A percentile compares a stretch with the other conserved stretches of the same genome.
These are phyloP conservation scores for Colinus virginianus DNA, from an alignment of 2,113 vertebrate species.

Conservation along the genomic window DNA sequence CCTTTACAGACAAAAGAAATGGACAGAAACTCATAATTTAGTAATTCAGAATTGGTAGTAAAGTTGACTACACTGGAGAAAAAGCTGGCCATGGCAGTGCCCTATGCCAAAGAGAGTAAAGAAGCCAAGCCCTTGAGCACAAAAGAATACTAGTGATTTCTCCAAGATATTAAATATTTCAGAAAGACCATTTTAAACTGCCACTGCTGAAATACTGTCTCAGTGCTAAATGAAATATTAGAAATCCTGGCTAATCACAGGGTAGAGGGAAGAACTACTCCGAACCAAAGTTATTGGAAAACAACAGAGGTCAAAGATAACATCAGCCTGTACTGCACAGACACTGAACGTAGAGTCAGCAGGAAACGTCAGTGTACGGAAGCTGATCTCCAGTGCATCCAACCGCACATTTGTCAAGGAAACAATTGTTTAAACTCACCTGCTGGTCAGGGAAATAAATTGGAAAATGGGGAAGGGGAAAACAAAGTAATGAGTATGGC, in stretches of 20 bases:
- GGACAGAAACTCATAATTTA: not conserved
- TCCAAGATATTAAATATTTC: not conserved
- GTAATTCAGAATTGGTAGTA: not conserved
- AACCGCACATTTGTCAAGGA: slow-evolving; percentile 53
- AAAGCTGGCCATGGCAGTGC: not conserved
- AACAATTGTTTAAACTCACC: slow-evolving; percentile 64
- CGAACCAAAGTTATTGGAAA: slow-evolving; percentile 31
- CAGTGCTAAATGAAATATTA: not conserved
- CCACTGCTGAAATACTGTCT: not conserved
- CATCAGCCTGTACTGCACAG: slow-evolving; percentile 40
- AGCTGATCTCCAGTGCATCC: slow-evolving; percentile 65
- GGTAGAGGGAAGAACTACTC: not conserved
- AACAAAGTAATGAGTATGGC: slow-evolving; percentile 42
- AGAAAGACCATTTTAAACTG: not conserved
- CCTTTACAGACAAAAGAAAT: not conserved
- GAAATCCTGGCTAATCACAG: not conserved
- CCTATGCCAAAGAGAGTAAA: not conserved
- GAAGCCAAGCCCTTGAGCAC: not conserved
- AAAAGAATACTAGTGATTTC: not conserved
- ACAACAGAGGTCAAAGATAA: slow-evolving; percentile 54
- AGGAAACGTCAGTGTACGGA: slow-evolving; percentile 26
- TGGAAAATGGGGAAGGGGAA: slow-evolving; percentile 50
- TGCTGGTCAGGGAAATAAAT: slow-evolving; percentile 64
- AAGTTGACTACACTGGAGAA: not conserved
- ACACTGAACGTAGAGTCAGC: slow-evolving; percentile 49